Conservation (phyloP, 2,888 invertebrate species). For the Melanostoma scalare region DNA sequence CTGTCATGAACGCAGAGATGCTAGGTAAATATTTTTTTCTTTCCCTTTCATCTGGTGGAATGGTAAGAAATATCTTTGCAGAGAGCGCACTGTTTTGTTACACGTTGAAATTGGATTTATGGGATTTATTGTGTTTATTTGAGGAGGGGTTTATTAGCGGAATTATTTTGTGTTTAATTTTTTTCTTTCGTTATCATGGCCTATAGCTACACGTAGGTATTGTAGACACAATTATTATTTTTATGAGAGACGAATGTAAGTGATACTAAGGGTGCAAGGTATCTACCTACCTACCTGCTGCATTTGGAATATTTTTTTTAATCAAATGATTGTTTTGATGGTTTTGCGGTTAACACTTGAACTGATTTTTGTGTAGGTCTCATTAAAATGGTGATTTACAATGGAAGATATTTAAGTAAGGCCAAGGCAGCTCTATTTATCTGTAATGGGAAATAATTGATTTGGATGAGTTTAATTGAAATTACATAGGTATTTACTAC, state of each 20-base stretch:
- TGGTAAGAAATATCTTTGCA: neutral
- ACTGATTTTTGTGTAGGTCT: conserved; percentile 39
- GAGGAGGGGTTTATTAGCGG: conserved; percentile 20
- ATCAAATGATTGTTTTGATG: conserved; percentile 39
- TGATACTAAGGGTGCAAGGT: conserved; percentile 57
- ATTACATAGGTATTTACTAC: no score
- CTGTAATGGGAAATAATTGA: no score
- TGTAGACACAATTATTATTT: no score
- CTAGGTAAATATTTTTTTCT: neutral
- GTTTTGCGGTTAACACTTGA: conserved; percentile 68
- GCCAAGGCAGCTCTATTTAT: no score
- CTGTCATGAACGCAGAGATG: conserved; percentile 17
- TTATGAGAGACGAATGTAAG: conserved; percentile 42
- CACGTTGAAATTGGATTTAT: conserved; percentile 26
- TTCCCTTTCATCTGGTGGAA: no score
- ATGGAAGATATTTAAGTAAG: neutral
- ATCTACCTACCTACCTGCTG: conserved; percentile 20
- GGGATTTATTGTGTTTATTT: conserved; percentile 15
- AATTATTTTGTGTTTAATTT: conserved; percentile 6
- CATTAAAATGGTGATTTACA: neutral
- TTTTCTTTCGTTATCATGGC: neutral
- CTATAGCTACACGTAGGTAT: no score
- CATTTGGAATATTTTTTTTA: conserved; percentile 32
- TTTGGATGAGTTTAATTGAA: no score
- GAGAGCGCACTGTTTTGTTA: conserved; percentile 1